A percentile compares a stretch with the other conserved stretches of the same genome.
These are phyloP conservation scores for Drosophila miranda DNA, from an alignment of 1,140 invertebrate species.

Conservation along the genomic window DNA sequence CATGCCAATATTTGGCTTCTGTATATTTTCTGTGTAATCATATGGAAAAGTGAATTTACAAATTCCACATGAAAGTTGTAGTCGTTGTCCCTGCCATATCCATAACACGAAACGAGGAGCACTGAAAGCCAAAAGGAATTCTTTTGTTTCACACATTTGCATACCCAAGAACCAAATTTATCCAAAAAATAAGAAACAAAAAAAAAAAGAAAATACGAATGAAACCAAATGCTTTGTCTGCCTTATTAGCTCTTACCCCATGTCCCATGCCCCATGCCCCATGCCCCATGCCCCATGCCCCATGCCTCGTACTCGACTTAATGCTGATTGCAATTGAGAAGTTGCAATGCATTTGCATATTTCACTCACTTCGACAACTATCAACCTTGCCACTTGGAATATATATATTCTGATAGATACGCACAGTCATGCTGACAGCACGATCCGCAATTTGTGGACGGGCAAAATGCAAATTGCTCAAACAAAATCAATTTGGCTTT, in stretches of 20 bases:
- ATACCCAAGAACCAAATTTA: constrained; percentile 41
- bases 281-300: too few relatives aligned
- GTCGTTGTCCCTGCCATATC: constrained; percentile 45
- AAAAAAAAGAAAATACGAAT: constrained; percentile 26
- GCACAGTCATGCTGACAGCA: constrained; percentile 23
- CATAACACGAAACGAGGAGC: constrained; percentile 41
- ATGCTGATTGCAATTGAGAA: constrained; percentile 37
- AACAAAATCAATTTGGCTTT: constrained; percentile 72
- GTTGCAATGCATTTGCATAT: constrained; percentile 48
- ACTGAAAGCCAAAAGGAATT: constrained; percentile 10
- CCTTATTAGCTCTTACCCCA: constrained; percentile 32
- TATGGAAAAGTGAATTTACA: constrained; percentile 81
- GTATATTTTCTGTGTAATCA: constrained; percentile 77
- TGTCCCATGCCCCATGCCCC: too few relatives aligned
- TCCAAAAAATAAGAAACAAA: constrained; percentile 21
- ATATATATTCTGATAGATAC: constrained; percentile 12
- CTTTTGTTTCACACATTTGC: constrained; percentile 60
- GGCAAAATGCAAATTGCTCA: constrained; percentile 47
- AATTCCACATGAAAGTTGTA: constrained; percentile 66
- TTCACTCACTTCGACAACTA: constrained; percentile 4
- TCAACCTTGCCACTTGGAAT: constrained; percentile 13
- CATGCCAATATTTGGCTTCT: constrained; percentile 69
- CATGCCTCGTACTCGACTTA: constrained; percentile 4
- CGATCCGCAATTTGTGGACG: background rate
- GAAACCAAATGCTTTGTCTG: constrained; percentile 24